A percentile compares a stretch with the other conserved stretches of the same genome.
phyloP scores from a whole-genome alignment of 2,888 invertebrate genomes.

The Troides aeacus region DNA sequence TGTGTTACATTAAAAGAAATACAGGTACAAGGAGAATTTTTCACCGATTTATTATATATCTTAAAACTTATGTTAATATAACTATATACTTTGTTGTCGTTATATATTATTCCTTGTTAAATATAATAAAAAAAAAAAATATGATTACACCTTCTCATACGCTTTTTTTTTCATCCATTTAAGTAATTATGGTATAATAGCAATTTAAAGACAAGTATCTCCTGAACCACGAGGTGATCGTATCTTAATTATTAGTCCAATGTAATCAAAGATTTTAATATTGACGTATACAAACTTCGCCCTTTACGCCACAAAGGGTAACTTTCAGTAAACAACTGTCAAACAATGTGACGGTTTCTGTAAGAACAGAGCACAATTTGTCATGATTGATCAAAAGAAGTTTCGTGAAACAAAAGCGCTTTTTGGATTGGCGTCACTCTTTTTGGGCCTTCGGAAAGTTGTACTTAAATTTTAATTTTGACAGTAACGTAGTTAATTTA shows the following conservation, averaged over 20 bases:
- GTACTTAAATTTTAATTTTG: slow-evolving; percentile 24
- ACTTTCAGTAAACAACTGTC: slow-evolving; percentile 62
- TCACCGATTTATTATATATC: too few relatives aligned
- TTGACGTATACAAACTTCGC: slow-evolving; percentile 58
- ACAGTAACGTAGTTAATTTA: slow-evolving; percentile 21
- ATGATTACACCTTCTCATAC: too few relatives aligned
- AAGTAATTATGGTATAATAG: too few relatives aligned
- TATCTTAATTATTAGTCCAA: slow-evolving; percentile 2
- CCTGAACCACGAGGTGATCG: too few relatives aligned
- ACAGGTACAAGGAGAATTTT: too few relatives aligned
- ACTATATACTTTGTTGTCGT: too few relatives aligned
- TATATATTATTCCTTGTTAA: too few relatives aligned
- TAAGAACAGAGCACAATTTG: slow-evolving; percentile 73
- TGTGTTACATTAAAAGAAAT: too few relatives aligned
- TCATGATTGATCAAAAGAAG: slow-evolving; percentile 76
- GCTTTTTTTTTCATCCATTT: too few relatives aligned
- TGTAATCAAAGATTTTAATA: slow-evolving; percentile 40
- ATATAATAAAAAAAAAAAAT: too few relatives aligned
- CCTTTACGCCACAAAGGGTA: slow-evolving; percentile 54
- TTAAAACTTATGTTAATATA: too few relatives aligned
- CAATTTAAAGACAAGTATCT: too few relatives aligned
- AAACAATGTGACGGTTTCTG: slow-evolving; percentile 63
- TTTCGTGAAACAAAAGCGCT: slow-evolving; percentile 60
- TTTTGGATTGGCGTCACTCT: slow-evolving; percentile 53
- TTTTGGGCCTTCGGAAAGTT: slow-evolving; percentile 35